Evolutionary conservation across 2,113 vertebrate species (phyloP), one percentile per base, ranked within the genome.

Genomic region (Gasterosteus nipponicus): DNA sequence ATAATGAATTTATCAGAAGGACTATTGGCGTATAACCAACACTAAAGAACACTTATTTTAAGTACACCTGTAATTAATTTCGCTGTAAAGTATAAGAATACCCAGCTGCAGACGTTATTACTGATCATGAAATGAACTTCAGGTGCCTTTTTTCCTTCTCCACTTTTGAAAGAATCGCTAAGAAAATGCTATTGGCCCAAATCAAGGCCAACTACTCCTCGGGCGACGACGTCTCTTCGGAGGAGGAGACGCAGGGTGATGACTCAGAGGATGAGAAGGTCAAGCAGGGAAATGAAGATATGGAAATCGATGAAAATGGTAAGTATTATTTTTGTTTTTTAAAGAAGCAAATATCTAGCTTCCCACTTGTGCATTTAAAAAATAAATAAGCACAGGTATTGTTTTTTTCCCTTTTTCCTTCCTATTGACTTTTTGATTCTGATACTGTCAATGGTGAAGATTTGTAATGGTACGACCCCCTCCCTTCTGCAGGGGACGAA

Each of bases 131-230:
- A 91, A 73, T 91, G 65, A 90, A 86, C 77, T 78, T 89, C 82
- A 82, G 91, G 89, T 68, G 65, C 89, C 85, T 89, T 92, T 86
- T 88, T 84, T 80, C 87, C 73, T 91, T 60, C 80, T 90, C 88
- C 89, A 83, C 81, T 90, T 92, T 93, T 93, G 90, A 92, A 95
- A 99, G 98, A 97, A 99, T 99, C 94, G 97, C 98, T 91, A 98
- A 97, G 96, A 96, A 97, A 95, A 97, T 98, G 93, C 96, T 98
- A 85, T 96, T 99, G 94, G 96, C 98, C 93, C 95, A 97, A 96
- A 98, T 99, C 93, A 97, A 96, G 94, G 97, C 96, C 90, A 96
- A 97, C 95, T 90, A 95, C 92, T 97, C 96, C 68, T 96, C 97
- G 62, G 94, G 93, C 75, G 93, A 92, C 29, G 96, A 96, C 80